These are phyloP conservation scores for Monoplex corrugatus DNA, from an alignment of 2,888 invertebrate species.

Conservation along the genomic window DNA sequence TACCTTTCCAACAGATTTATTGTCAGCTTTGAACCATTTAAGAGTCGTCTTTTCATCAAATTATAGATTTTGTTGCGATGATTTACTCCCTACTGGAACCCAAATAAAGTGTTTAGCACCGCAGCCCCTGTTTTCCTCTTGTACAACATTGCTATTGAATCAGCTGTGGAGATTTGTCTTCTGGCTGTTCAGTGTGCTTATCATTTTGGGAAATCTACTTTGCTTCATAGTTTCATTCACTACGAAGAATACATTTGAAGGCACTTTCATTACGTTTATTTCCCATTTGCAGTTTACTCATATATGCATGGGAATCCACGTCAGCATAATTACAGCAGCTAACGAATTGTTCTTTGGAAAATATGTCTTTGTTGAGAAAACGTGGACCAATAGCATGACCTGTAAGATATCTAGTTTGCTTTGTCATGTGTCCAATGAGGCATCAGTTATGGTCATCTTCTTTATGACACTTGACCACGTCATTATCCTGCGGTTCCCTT, in stretches of 20 bases:
- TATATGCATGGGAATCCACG: neutral
- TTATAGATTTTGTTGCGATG: too few relatives aligned
- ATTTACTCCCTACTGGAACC: too few relatives aligned
- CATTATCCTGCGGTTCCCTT: neutral
- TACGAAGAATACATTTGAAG: too few relatives aligned
- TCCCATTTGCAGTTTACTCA: neutral
- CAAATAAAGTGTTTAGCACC: too few relatives aligned
- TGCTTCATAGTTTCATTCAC: too few relatives aligned
- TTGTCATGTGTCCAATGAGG: neutral
- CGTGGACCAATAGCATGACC: neutral
- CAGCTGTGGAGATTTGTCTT: too few relatives aligned
- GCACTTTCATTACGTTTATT: too few relatives aligned
- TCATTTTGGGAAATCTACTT: too few relatives aligned
- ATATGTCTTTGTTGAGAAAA: neutral
- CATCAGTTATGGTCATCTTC: neutral
- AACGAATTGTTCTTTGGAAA: neutral
- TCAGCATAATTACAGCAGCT: neutral
- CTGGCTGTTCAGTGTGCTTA: too few relatives aligned
- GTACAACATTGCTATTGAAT: too few relatives aligned
- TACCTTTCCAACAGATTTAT: neutral
- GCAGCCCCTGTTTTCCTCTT: too few relatives aligned
- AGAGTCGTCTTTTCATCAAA: too few relatives aligned
- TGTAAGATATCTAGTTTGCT: neutral
- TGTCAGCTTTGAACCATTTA: neutral
- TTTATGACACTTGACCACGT: neutral